phyloP scores from a whole-genome alignment of 2,797 vertebrate genomes.

The Loriculus beryllinus region DNA sequence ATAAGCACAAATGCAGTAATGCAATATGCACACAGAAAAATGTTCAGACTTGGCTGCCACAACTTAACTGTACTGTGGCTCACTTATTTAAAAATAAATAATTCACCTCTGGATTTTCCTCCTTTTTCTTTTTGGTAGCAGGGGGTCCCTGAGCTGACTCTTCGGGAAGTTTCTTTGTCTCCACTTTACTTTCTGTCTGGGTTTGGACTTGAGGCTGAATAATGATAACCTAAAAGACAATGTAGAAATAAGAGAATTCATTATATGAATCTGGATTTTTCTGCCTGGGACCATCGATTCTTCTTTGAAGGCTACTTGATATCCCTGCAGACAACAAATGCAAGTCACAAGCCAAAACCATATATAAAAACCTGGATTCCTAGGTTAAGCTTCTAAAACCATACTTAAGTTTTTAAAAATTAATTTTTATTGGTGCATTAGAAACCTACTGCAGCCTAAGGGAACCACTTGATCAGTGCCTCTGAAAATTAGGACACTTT shows the following conservation, averaged over 20 bases:
- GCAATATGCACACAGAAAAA: not conserved
- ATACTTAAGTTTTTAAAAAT: not conserved
- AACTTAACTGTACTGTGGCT: not conserved
- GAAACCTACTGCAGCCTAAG: not conserved
- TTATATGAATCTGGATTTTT: not conserved
- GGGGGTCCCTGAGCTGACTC: constrained; percentile 77
- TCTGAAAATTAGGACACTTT: not conserved
- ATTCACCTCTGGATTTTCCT: constrained; percentile 91
- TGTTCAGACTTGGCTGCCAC: not conserved
- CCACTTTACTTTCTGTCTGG: constrained; percentile 78
- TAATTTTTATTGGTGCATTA: not conserved
- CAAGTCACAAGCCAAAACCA: not conserved
- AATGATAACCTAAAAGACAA: constrained; percentile 88
- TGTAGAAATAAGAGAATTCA: not conserved
- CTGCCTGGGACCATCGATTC: not conserved
- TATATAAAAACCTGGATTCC: not conserved
- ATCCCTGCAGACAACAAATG: not conserved
- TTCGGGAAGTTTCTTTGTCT: constrained; percentile 77
- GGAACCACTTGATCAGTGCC: not conserved
- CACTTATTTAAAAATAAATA: not conserved
- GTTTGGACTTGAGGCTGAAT: constrained; percentile 91
- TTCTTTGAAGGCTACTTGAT: not conserved
- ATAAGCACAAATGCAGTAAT: not conserved
- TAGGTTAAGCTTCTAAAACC: not conserved
- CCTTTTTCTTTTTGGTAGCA: constrained; percentile 82